Evolutionary conservation across 1,140 invertebrate genomes (phyloP), one percentile per base, ranked within the genome.

Genomic region (Papilio dardanus): DNA sequence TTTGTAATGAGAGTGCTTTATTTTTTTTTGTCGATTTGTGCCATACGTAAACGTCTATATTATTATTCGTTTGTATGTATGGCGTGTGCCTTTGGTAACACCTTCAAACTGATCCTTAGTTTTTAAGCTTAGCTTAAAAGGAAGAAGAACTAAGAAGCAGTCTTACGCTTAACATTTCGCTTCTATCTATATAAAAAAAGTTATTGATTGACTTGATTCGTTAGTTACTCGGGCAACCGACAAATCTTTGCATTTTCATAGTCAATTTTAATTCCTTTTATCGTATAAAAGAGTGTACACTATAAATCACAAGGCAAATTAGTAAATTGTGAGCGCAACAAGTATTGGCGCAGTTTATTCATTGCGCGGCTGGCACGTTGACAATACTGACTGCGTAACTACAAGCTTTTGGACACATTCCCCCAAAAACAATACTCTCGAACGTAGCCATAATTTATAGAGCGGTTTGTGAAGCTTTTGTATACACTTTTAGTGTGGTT

Each of bases 301-400:
- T 33, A 66, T 33, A 66, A 66, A 66, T 66, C 31, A 33, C 16
- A 33, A 16, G 6, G 28, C 16, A 66, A 66, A 66, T 66, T 31
- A 66, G n/a, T 37, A 68, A 19, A 35, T 68, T 35, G 33, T 3
- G 16, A 33, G n/a, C 66, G 66, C 66, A 68, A 68, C 66, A 68
- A 68, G 66, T 68, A 68, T 68, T 40, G 65, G 31, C 35, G 66
- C 19, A 68, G 66, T 21, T 28, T 68, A 67, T 67, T 37, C 19
- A 68, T 35, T 37, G 33, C 10, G 10, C 24, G 24, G 66, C 33
- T 19, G 35, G 35, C 35, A 37, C 35, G 35, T 37, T 37, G 35
- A 37, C 35, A 37, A 37, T 37, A 37, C 35, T 37, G 35, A 37
- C 35, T 37, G 67, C 67, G 67, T 69, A 37, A 69, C 67, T 40